Evolutionary conservation across 2,888 invertebrate genomes (phyloP).

Genomic region (Drosophila austrosaltans): DNA sequence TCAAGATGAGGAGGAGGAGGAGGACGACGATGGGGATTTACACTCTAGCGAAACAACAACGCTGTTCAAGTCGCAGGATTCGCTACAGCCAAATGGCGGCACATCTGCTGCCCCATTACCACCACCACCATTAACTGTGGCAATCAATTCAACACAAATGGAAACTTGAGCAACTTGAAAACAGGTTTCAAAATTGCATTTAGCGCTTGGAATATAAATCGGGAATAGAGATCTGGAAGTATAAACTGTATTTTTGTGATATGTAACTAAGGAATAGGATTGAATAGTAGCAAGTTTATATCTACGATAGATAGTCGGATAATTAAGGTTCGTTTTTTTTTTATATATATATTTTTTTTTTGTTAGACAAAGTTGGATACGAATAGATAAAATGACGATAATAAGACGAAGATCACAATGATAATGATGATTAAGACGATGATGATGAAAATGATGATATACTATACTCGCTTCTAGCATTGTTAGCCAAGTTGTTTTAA

Average conservation of each 20-base stretch:
- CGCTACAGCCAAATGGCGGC: constrained; percentile 48
- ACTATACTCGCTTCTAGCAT: constrained; percentile 19
- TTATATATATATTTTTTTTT: background rate
- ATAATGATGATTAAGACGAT: constrained; percentile 11
- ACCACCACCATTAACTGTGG: background rate
- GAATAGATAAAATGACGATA: constrained; percentile 30
- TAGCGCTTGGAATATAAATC: constrained; percentile 29
- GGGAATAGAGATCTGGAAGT: background rate
- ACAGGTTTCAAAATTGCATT: constrained; percentile 73
- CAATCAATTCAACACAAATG: constrained; percentile 13
- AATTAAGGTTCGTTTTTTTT: constrained; percentile 24
- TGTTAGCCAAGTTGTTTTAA: constrained; percentile 36
- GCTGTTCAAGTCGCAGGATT: constrained; percentile 62
- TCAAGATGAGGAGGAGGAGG: constrained; percentile 40
- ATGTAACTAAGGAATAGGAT: constrained; percentile 26
- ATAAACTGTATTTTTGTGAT: constrained; percentile 44
- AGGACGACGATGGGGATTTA: constrained; percentile 50
- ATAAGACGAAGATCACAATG: background rate
- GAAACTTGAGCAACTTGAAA: constrained; percentile 30
- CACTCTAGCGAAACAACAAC: constrained; percentile 71
- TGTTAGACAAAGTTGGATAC: constrained; percentile 34
- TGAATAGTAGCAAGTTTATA: constrained; percentile 5
- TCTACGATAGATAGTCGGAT: constrained; percentile 4
- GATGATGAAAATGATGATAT: constrained; percentile 14
- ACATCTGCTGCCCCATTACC: background rate